phyloP scores from a whole-genome alignment of 2,888 invertebrate species.

The Eupithecia insigniata region DNA sequence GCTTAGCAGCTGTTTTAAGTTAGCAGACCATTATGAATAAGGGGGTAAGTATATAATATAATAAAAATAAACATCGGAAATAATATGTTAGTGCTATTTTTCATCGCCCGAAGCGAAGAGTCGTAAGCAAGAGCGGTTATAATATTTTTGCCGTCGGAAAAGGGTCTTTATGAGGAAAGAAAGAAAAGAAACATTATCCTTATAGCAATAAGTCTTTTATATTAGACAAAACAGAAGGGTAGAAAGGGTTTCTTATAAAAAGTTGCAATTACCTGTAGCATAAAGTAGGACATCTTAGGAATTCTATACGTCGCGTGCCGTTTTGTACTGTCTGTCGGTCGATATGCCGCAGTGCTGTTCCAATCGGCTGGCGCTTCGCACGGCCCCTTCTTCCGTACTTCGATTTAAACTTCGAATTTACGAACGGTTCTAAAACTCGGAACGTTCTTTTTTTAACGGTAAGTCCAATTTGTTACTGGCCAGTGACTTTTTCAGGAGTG shows the following conservation, averaged over 20 bases:
- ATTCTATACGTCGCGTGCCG: slow-evolving; percentile 71
- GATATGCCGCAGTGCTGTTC: slow-evolving; percentile 78
- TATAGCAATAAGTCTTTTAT: background rate
- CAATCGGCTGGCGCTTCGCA: slow-evolving; percentile 57
- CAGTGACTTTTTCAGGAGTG: background rate
- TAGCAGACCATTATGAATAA: too few relatives aligned
- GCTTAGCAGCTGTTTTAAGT: too few relatives aligned
- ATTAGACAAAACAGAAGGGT: background rate
- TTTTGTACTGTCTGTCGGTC: slow-evolving; percentile 66
- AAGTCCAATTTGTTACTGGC: slow-evolving; percentile 7
- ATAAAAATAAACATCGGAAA: background rate
- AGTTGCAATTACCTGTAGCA: slow-evolving; percentile 42
- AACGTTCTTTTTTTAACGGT: background rate
- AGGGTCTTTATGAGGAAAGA: background rate
- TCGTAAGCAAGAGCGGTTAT: background rate
- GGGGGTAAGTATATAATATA: too few relatives aligned
- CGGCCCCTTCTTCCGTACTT: slow-evolving; percentile 46
- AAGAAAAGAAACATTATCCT: background rate
- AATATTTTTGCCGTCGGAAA: background rate
- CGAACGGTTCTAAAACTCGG: slow-evolving; percentile 20
- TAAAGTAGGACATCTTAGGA: slow-evolving; percentile 62
- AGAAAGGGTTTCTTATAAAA: slow-evolving; percentile 7
- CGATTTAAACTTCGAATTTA: slow-evolving; percentile 19
- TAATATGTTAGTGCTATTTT: background rate
- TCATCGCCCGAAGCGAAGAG: background rate